These are phyloP conservation scores for Athene cunicularia DNA, from an alignment of 2,113 vertebrate species.

Conservation along the genomic window DNA sequence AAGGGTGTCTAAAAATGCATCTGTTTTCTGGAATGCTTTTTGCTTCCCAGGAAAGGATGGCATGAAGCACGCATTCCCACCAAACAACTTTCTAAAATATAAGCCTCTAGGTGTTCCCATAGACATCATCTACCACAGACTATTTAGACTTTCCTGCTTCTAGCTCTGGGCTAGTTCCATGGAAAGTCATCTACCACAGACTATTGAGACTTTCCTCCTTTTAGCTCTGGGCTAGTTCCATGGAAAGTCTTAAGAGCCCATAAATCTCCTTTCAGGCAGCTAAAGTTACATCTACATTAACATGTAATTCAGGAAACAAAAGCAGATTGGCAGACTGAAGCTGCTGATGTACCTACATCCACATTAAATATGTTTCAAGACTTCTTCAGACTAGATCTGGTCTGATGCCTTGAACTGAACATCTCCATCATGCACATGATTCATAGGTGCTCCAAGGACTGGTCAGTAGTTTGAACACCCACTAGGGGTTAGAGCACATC, in stretches of 20 bases:
- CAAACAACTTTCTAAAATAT: not conserved
- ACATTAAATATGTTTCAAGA: not conserved
- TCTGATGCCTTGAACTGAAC: not conserved
- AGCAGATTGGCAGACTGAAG: not conserved
- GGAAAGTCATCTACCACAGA: not conserved
- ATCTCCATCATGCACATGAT: not conserved
- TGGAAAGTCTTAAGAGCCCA: not conserved
- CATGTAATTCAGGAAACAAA: not conserved
- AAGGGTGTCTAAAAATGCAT: not conserved
- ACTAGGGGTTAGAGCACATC: not conserved
- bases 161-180: not conserved
- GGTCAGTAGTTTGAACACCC: not conserved
- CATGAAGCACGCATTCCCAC: not conserved
- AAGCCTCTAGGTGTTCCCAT: slow-evolving; percentile 52
- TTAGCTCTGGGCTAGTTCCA: not conserved
- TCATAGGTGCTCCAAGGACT: not conserved
- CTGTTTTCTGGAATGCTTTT: not conserved
- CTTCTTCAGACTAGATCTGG: not conserved
- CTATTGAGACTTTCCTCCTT: not conserved
- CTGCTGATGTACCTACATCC: not conserved
- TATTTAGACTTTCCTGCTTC: not conserved
- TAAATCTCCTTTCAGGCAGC: not conserved
- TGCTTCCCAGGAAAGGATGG: not conserved
- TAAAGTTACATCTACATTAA: not conserved
- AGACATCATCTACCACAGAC: not conserved